These are phyloP conservation scores for Piaya cayana DNA, from an alignment of 2,113 vertebrate species.

Conservation along the genomic window DNA sequence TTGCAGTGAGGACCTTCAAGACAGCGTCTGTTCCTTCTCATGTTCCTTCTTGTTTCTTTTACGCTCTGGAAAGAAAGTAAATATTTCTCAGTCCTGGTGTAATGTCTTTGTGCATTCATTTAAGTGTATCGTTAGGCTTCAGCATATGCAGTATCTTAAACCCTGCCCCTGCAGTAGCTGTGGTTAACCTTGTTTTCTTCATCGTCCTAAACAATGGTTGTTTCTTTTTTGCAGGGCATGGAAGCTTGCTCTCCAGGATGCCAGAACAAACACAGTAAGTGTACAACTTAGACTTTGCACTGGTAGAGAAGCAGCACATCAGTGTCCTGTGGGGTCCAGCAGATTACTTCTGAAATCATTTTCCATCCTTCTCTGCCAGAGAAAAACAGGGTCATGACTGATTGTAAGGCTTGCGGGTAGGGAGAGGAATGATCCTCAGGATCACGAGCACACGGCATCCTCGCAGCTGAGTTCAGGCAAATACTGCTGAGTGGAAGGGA, in stretches of 20 bases:
- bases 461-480: not conserved
- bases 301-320: not conserved
- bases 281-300: not conserved
- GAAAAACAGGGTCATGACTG: not conserved
- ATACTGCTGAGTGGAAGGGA: not conserved
- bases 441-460: not conserved
- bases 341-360: not conserved
- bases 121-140: not conserved
- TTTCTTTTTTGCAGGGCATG: constrained; percentile 74
- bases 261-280: constrained; percentile 81
- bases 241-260: constrained; percentile 81
- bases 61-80: not conserved
- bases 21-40: not conserved
- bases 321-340: not conserved
- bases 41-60: not conserved
- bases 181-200: not conserved
- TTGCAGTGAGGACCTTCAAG: not conserved
- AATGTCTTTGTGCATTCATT: not conserved
- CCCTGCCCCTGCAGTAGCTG: not conserved
- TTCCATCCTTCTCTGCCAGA: not conserved
- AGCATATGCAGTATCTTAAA: not conserved
- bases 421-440: not conserved
- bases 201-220: not conserved
- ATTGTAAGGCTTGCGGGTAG: not conserved
- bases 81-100: not conserved